These are phyloP conservation scores for Cettia cetti DNA, from an alignment of 2,113 vertebrate species.

Conservation along the genomic window DNA sequence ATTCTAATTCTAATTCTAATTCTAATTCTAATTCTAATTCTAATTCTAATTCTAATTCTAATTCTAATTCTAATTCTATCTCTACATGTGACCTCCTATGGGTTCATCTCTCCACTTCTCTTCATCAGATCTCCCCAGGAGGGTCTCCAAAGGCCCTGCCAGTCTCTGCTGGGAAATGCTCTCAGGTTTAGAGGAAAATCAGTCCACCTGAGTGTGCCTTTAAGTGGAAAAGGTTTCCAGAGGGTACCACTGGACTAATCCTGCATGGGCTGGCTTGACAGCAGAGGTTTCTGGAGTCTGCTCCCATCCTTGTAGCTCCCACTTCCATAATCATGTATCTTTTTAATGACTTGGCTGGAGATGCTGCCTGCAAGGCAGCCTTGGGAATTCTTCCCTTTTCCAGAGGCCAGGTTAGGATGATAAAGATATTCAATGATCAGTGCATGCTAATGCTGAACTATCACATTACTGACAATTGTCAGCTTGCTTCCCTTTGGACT, in stretches of 20 bases:
- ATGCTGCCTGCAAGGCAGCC: background rate
- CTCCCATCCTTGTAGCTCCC: background rate
- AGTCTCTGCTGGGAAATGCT: background rate
- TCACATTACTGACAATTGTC: constrained; percentile 33
- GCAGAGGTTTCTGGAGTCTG: background rate
- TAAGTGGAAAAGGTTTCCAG: background rate
- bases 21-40: background rate
- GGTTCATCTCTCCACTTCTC: background rate
- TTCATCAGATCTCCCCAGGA: background rate
- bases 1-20: background rate
- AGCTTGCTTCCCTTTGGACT: constrained; percentile 43
- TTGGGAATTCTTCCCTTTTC: constrained; percentile 8
- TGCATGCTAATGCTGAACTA: background rate
- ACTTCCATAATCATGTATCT: background rate
- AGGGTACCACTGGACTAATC: background rate
- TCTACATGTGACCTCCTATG: background rate
- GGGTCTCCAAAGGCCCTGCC: background rate
- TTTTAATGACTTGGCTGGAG: constrained; percentile 24
- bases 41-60: background rate
- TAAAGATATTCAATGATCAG: background rate
- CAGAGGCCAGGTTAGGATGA: constrained; percentile 11
- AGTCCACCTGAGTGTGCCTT: background rate
- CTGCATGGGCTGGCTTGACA: background rate
- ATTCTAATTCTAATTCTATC: background rate
- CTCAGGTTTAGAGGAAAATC: background rate